Evolutionary conservation across 2,797 vertebrate species (phyloP).

Genomic region (Alca torda): DNA sequence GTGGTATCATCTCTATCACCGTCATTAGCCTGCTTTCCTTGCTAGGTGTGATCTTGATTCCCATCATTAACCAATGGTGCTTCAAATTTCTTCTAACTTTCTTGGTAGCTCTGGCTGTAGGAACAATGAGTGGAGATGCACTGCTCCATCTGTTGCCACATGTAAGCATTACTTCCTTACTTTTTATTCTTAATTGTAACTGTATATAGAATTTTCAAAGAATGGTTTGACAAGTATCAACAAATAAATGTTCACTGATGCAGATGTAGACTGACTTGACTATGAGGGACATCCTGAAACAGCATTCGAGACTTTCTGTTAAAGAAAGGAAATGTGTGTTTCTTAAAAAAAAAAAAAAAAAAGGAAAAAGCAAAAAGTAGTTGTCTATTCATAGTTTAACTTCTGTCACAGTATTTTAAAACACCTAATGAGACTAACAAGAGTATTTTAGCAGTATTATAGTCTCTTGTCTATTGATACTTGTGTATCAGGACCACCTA

Average conservation of each 20-base stretch:
- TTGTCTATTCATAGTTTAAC: not conserved
- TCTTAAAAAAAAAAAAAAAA: not conserved
- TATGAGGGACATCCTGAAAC: not conserved
- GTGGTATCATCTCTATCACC: constrained; percentile 96
- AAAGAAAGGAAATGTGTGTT: not conserved
- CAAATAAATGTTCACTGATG: not conserved
- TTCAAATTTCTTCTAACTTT: constrained; percentile 99
- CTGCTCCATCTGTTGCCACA: constrained; percentile 96
- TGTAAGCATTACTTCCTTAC: constrained; percentile 77
- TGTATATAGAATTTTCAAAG: not conserved
- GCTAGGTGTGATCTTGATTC: constrained; percentile 93
- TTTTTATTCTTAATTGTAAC: not conserved
- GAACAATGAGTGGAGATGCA: constrained; percentile 96
- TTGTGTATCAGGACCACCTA: not conserved
- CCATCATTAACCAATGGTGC: constrained; percentile 96
- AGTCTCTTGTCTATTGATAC: not conserved
- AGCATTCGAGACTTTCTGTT: not conserved
- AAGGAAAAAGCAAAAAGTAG: too few species aligned
- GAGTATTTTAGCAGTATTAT: not conserved
- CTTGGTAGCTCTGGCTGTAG: constrained; percentile 95
- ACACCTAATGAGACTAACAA: not conserved
- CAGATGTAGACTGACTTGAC: not conserved
- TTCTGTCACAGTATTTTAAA: not conserved
- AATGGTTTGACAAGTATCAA: not conserved
- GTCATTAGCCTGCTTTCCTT: constrained; percentile 97